Base-by-base conservation (phyloP, 2,797 vertebrate species). In the Lacerta viridis region DNA sequence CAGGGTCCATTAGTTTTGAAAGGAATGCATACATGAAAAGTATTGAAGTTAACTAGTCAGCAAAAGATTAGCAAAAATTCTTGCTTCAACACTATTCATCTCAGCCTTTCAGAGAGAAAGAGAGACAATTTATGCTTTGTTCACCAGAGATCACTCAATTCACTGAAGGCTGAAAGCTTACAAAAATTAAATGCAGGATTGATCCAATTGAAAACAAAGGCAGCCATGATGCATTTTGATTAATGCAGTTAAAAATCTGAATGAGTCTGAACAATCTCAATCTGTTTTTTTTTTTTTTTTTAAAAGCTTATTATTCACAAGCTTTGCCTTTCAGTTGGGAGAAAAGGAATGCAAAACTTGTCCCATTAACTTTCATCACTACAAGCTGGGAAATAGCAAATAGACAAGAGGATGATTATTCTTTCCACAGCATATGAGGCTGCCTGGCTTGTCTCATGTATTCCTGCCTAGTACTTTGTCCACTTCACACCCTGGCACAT, bases 321-420 rank as follows among this genome's bases (percentile, higher is more conserved):
- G 7, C 7, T 8, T 59, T 61, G 20, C 43, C 29, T 69, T 71
- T n/a, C 9, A n/a, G 1, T 41, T 81, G 59, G 20, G 79, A 81
- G 50, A 81, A 81, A 36, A 64, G 33, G 79, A 80, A 80, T 64
- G 59, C 59, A 81, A 64, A 81, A 59, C 10, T 66, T 64, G 68
- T 33, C 29, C 17, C 29, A 50, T 71, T 61, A 81, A 25, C 36
- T 23, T 39, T n/a, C 43, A 71, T 46, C 29, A 8, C 23, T 61
- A 39, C 17, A 33, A 33, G 23, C n/a, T 79, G 29, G 46, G 27
- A 79, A 50, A 79, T 13, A 27, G 33, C 18, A 39, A 64, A 27
- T 4, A 39, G 79, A 25, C 6, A 64, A 55, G 43, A 23, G 55
- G 64, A 61, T 4, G 55, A 25, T 36, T n/a, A 33, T 59, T 23